These are phyloP conservation scores for Neoscelio sp. DNA, from an alignment of 2,888 invertebrate genomes.

Conservation along the genomic window DNA sequence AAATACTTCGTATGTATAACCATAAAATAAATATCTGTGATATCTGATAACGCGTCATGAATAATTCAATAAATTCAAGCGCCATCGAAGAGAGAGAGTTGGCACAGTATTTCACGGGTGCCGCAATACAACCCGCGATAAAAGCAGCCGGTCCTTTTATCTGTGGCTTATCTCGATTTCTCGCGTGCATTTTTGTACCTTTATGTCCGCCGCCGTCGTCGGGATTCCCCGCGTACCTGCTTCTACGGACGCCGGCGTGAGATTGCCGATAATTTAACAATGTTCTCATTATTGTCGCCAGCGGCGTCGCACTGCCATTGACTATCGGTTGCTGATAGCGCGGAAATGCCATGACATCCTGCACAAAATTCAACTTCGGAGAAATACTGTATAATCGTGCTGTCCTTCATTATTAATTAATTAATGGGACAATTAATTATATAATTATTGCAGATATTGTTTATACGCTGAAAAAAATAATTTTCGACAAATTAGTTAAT, in stretches of 20 bases:
- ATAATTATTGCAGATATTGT: too few relatives aligned
- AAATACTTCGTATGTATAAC: constrained; percentile 59
- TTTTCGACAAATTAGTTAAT: too few relatives aligned
- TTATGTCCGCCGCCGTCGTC: constrained; percentile 61
- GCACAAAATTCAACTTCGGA: constrained; percentile 2
- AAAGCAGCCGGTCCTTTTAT: constrained; percentile 45
- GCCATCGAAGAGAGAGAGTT: constrained; percentile 54
- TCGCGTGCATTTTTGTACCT: constrained; percentile 52
- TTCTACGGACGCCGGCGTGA: constrained; percentile 59
- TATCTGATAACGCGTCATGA: constrained; percentile 58
- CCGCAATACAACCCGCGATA: constrained; percentile 61
- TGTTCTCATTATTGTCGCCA: constrained; percentile 71
- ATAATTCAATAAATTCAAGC: constrained; percentile 60
- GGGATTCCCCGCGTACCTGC: constrained; percentile 71
- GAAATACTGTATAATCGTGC: constrained; percentile 3
- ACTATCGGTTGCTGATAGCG: constrained; percentile 45
- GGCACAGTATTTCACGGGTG: constrained; percentile 60
- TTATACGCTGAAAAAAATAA: too few relatives aligned
- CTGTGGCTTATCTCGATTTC: constrained; percentile 62
- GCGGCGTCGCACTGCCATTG: constrained; percentile 39
- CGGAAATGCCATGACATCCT: constrained; percentile 37
- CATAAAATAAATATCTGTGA: constrained; percentile 54
- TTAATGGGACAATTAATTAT: constrained; percentile 2
- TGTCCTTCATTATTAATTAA: constrained; percentile 19
- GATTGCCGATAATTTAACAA: constrained; percentile 73